Evolutionary conservation across 2,797 vertebrate genomes (phyloP).

Genomic region (Channa striata): DNA sequence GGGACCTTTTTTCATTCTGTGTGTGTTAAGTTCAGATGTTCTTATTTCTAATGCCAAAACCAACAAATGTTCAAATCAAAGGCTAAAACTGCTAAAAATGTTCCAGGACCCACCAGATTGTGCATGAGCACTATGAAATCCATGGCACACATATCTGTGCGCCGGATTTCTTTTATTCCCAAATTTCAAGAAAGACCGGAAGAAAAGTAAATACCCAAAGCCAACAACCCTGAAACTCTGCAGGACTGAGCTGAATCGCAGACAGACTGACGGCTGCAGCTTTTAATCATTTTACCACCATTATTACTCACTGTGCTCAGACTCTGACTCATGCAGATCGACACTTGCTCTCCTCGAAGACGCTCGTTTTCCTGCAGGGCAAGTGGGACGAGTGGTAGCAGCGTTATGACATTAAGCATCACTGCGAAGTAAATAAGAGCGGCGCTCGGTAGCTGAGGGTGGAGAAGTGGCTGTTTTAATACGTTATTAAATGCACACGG

Average conservation of each 20-base stretch:
- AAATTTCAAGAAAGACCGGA: no score
- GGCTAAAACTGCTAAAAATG: no score
- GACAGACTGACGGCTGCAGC: background rate
- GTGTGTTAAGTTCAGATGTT: no score
- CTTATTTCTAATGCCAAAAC: no score
- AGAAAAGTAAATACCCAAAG: background rate
- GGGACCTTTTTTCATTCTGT: no score
- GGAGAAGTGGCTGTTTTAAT: constrained; percentile 52
- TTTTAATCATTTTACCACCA: constrained; percentile 12
- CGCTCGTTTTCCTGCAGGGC: constrained; percentile 24
- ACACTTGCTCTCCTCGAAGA: constrained; percentile 17
- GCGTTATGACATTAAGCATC: constrained; percentile 47
- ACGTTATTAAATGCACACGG: constrained; percentile 53
- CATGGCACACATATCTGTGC: no score
- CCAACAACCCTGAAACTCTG: background rate
- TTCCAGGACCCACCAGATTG: no score
- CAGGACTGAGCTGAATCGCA: background rate
- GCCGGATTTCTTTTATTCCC: no score
- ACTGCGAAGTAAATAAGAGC: constrained; percentile 49
- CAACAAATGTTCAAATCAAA: no score
- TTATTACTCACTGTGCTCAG: constrained; percentile 14
- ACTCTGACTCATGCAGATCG: constrained; percentile 27
- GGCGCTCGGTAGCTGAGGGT: constrained; percentile 18
- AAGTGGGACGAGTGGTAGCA: constrained; percentile 26
- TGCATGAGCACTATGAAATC: no score